Conservation (phyloP, 2,797 vertebrate genomes). For the Potorous gilbertii region DNA sequence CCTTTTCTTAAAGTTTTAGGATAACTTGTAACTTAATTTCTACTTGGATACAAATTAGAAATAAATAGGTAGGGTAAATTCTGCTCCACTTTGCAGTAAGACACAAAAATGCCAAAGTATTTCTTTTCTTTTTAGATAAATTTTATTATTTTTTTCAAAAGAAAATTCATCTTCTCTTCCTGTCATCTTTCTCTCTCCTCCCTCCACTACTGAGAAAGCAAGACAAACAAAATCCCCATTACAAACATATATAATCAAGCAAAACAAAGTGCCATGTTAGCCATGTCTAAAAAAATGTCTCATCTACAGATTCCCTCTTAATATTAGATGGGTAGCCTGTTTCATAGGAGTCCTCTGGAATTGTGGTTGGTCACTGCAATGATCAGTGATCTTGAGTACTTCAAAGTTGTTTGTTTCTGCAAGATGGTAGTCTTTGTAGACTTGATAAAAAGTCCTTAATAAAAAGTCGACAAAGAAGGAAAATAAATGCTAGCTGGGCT, state of each 20-base stretch:
- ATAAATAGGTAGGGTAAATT: conserved; percentile 17
- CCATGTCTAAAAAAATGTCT: not conserved
- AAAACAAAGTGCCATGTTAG: not conserved
- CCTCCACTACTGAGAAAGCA: not conserved
- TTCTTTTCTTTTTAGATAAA: conserved; percentile 38
- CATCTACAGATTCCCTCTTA: not conserved
- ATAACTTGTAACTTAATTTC: not conserved
- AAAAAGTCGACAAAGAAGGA: not conserved
- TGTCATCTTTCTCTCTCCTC: not conserved
- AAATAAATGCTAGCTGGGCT: not conserved
- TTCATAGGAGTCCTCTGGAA: too few species aligned
- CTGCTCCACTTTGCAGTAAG: conserved; percentile 35
- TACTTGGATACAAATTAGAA: conserved; percentile 37
- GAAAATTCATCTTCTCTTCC: not conserved
- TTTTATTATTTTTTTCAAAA: conserved; percentile 10
- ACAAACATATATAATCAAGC: not conserved
- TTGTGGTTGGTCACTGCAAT: not conserved
- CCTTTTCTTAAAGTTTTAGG: conserved; percentile 12
- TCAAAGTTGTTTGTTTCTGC: not conserved
- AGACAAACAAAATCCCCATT: not conserved
- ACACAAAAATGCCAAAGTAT: conserved; percentile 47
- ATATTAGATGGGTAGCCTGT: not conserved
- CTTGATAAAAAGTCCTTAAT: too few species aligned
- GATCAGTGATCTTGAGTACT: not conserved
- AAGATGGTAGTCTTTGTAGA: too few species aligned